Conservation (phyloP, 2,888 invertebrate genomes). For the Tetropium fuscum region DNA sequence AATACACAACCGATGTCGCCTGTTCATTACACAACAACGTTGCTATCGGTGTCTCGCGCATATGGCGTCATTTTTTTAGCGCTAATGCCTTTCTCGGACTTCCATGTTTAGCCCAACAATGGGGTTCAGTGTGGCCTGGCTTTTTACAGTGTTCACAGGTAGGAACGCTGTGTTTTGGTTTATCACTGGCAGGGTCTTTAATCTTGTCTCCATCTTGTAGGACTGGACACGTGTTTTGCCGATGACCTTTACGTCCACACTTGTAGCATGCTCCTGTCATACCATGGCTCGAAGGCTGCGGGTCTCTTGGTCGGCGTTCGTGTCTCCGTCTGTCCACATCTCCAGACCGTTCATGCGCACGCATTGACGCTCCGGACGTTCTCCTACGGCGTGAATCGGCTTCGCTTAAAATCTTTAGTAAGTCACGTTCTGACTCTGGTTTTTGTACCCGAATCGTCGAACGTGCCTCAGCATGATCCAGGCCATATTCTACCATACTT, state of each 20-base stretch:
- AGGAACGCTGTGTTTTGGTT: not conserved
- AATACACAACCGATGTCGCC: constrained; percentile 30
- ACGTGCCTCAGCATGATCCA: constrained; percentile 31
- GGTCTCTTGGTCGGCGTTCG: too few species aligned
- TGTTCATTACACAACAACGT: constrained; percentile 32
- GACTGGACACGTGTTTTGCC: constrained; percentile 5
- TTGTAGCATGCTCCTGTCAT: constrained; percentile 14
- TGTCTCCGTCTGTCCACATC: not conserved
- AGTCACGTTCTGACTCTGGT: constrained; percentile 22
- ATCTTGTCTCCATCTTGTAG: not conserved
- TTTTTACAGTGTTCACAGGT: constrained; percentile 37
- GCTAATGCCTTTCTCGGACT: constrained; percentile 31
- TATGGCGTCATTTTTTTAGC: constrained; percentile 28
- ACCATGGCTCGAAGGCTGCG: too few species aligned
- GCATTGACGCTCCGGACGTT: not conserved
- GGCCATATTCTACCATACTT: constrained; percentile 37
- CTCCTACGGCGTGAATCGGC: constrained; percentile 25
- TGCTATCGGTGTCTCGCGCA: constrained; percentile 33
- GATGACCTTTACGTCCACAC: constrained; percentile 20
- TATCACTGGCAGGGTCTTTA: not conserved
- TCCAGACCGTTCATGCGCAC: not conserved
- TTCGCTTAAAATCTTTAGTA: constrained; percentile 31
- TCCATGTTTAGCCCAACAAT: constrained; percentile 37
- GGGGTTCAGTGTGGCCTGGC: constrained; percentile 33
- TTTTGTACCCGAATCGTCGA: constrained; percentile 31